Evolutionary conservation across 2,797 vertebrate species (phyloP).

Genomic region (Siniperca scherzeri): DNA sequence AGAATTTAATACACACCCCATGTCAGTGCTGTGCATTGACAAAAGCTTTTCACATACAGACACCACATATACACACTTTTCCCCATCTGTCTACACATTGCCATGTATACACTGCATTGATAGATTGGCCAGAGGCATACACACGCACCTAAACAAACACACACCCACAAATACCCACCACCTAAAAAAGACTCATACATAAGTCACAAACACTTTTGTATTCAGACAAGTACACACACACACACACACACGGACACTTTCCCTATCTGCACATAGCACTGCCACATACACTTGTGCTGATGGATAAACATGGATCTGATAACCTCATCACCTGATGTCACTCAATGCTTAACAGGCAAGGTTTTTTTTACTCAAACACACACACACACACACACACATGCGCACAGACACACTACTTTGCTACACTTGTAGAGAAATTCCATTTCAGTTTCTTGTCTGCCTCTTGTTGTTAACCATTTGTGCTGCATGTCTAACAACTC

Average conservation of each 20-base stretch:
- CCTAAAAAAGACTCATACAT: background rate
- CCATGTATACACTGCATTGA: constrained; percentile 21
- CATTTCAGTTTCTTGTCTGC: constrained; percentile 9
- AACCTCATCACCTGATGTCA: constrained; percentile 42
- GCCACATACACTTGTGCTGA: constrained; percentile 14
- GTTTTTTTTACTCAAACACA: background rate
- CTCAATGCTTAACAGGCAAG: constrained; percentile 9
- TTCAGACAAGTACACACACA: constrained; percentile 15
- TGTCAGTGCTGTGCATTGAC: background rate
- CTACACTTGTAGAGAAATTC: background rate
- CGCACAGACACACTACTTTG: background rate
- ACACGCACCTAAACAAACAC: constrained; percentile 7
- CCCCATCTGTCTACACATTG: constrained; percentile 12
- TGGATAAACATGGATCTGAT: constrained; percentile 43
- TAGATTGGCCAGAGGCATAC: constrained; percentile 31
- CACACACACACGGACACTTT: constrained; percentile 2
- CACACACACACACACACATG: background rate
- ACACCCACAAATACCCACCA: constrained; percentile 20
- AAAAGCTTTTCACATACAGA: background rate
- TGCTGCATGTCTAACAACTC: constrained; percentile 13
- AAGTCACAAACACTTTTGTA: constrained; percentile 18
- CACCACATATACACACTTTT: constrained; percentile 17
- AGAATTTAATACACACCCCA: background rate
- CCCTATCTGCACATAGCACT: background rate
- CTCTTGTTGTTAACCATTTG: constrained; percentile 20